Base-by-base conservation (phyloP, 2,888 invertebrate species). In the Melikaiella ostensackeni region DNA sequence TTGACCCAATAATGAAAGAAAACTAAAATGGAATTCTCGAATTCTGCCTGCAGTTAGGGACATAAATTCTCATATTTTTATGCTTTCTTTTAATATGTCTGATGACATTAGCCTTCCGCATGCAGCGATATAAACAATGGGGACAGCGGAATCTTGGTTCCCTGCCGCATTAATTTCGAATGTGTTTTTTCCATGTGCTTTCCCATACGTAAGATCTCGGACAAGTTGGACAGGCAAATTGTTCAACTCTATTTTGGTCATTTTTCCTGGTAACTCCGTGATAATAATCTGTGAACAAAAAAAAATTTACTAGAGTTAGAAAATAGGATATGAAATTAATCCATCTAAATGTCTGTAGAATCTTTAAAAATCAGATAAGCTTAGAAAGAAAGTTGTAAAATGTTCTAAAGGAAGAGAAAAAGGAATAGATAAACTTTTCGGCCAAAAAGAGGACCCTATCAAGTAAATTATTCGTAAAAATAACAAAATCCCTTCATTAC, bases 141-240 rank as follows among this genome's bases (percentile, higher is more conserved):
- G 88, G 88, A 80, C 89, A 90, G 75, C 86, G 85, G 75, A 88
- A 88, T 21, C 87, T 83, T 2, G 86, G 85, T 61, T 81, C 84
- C 86, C 93, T 92, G 73, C 94, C 93, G 84, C 94, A 94, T 85
- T 94, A 93, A 83, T 93, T 92, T 9, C 92, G 91, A 84, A 92
- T 85, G 84, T 94, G 94, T 11, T 82, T 84, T 13, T 83, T 83
- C 63, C 86, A 75, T 66, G 84, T 86, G 11, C 76, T 79, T 70
- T 86, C 86, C 83, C 83, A 86, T 7, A 76, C 75, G 75, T 86
- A 89, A 13, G 79, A 75, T 46, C 84, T 84, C 6, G 77, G 80
- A 74, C 89, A 89, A 74, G 83, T 84, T 0, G 80, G 76, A 59
- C 70, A 70, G 13, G 70, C 70, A 70, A 70, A 70, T 33, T 50